These are phyloP conservation scores for Lochmaea capreae DNA, from an alignment of 2,888 invertebrate genomes.

Conservation along the genomic window DNA sequence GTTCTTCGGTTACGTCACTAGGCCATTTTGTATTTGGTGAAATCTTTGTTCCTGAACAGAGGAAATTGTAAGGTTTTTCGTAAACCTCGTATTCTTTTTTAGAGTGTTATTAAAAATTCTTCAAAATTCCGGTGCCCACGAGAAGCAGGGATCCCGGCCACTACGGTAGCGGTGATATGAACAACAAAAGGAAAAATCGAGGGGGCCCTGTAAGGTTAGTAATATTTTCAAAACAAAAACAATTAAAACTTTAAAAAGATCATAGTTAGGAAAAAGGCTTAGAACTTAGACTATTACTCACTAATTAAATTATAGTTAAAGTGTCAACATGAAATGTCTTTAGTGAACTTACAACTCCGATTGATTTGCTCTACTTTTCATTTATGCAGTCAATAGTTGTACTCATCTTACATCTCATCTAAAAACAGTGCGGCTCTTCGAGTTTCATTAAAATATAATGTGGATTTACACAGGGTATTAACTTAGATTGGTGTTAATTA, in stretches of 20 bases:
- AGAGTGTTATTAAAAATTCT: slow-evolving; percentile 52
- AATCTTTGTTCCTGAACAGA: slow-evolving; percentile 56
- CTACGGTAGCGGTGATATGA: slow-evolving; percentile 79
- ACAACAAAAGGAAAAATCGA: slow-evolving; percentile 87
- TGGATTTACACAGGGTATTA: not conserved
- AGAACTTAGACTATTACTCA: not conserved
- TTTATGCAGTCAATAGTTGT: slow-evolving; percentile 15
- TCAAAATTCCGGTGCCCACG: slow-evolving; percentile 90
- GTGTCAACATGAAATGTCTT: slow-evolving; percentile 18
- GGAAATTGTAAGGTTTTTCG: slow-evolving; percentile 53
- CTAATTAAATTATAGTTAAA: slow-evolving; percentile 18
- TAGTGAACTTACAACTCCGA: slow-evolving; percentile 21
- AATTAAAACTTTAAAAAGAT: slow-evolving; percentile 12
- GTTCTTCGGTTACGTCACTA: slow-evolving; percentile 64
- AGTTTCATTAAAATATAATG: not conserved
- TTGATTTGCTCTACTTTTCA: slow-evolving; percentile 33
- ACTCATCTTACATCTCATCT: not conserved
- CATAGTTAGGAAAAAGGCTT: not conserved
- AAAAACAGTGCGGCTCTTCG: not conserved
- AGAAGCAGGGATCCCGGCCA: slow-evolving; percentile 83
- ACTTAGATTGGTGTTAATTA: not conserved
- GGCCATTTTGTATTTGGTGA: slow-evolving; percentile 65
- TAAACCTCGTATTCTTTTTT: slow-evolving; percentile 57
- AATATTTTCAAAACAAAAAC: slow-evolving; percentile 43
- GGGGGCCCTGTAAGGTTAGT: slow-evolving; percentile 80